Percentiles rank a stretch among this genome's conserved stretches.
Evolutionary conservation across 2,797 vertebrate species (phyloP).

Genomic region (Chrysolophus pictus): DNA sequence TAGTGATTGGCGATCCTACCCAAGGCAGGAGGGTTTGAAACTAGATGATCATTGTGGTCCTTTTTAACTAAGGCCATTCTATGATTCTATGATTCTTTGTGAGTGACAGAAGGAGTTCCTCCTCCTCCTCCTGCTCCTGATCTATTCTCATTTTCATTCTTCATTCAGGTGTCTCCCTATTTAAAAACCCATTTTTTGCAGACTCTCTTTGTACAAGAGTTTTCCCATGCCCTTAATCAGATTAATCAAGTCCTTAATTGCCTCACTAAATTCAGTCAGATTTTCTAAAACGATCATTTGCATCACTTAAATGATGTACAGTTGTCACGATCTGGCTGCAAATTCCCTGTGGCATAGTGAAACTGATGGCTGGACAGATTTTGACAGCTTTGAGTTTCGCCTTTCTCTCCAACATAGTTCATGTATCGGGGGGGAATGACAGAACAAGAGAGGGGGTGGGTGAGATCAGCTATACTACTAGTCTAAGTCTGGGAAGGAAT

Average conservation of each 20-base stretch:
- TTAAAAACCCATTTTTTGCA: not conserved
- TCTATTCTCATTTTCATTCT: not conserved
- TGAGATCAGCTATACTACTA: not conserved
- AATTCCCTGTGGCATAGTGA: not conserved
- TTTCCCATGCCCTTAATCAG: conserved; percentile 27
- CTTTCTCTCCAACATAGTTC: not conserved
- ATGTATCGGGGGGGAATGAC: not conserved
- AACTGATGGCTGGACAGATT: not conserved
- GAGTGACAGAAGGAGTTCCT: not conserved
- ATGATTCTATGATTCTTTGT: fast-evolving
- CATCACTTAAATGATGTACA: not conserved
- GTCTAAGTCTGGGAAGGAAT: not conserved
- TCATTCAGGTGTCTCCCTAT: not conserved
- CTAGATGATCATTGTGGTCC: too few species aligned
- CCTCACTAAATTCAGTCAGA: not conserved
- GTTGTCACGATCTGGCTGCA: not conserved
- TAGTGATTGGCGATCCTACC: too few species aligned
- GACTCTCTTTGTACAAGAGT: not conserved
- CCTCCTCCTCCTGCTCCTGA: not conserved
- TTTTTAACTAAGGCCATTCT: too few species aligned
- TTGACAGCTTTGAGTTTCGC: not conserved
- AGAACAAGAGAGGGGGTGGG: too few species aligned
- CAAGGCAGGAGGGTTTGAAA: too few species aligned
- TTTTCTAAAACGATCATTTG: not conserved
- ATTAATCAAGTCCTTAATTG: conserved; percentile 27